Evolutionary conservation across 2,888 invertebrate species (phyloP).

Genomic region (Drosophila barbarae): DNA sequence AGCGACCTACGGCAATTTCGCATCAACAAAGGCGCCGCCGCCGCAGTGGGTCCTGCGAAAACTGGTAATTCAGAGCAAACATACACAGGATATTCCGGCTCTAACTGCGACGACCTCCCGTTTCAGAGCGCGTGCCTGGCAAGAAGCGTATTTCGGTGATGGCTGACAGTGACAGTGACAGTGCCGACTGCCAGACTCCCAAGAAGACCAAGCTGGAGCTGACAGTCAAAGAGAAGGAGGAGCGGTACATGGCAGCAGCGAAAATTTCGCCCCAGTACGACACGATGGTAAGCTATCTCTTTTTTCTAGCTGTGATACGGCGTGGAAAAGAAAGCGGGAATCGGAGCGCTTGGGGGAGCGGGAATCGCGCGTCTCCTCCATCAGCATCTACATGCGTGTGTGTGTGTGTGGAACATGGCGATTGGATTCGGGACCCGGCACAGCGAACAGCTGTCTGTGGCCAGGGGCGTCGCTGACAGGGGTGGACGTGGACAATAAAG

Average conservation of each 20-base stretch:
- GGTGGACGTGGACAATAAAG: neutral
- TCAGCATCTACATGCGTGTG: constrained; percentile 21
- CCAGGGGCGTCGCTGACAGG: constrained; percentile 44
- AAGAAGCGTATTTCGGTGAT: constrained; percentile 78
- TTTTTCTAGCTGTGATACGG: constrained; percentile 3
- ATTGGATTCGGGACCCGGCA: constrained; percentile 55
- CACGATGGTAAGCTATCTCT: constrained; percentile 74
- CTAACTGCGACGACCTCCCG: neutral
- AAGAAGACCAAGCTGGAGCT: constrained; percentile 75
- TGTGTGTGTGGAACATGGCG: constrained; percentile 51
- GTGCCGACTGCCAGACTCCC: constrained; percentile 63
- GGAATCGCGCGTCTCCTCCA: constrained; percentile 42
- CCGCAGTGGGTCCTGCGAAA: constrained; percentile 57
- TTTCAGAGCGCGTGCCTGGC: constrained; percentile 77
- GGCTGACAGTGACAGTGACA: constrained; percentile 78
- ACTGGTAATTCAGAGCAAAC: constrained; percentile 41
- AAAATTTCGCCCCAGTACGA: constrained; percentile 78
- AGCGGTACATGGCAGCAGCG: constrained; percentile 76
- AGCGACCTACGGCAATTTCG: constrained; percentile 78
- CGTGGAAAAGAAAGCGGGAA: neutral
- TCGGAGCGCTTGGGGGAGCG: constrained; percentile 3
- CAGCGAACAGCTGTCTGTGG: constrained; percentile 56
- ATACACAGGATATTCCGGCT: constrained; percentile 6
- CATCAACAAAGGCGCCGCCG: constrained; percentile 68
- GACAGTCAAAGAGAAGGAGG: constrained; percentile 77